Conservation (phyloP, 1,140 invertebrate genomes). For the Leptinotarsa defecta region DNA sequence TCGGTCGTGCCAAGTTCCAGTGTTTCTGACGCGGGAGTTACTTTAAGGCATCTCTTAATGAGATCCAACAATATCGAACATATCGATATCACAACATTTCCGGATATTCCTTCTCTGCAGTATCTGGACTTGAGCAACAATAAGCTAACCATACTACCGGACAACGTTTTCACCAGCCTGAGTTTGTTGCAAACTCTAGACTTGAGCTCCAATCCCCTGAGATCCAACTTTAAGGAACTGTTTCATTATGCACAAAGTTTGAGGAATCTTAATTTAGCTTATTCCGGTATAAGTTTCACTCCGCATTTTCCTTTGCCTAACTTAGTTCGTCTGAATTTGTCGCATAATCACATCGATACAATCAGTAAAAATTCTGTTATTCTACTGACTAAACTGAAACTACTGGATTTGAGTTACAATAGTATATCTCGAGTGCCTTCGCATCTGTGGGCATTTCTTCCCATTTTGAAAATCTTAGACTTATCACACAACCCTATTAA, state of each 20-base stretch:
- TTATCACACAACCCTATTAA: slow-evolving; percentile 54
- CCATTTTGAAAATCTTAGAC: slow-evolving; percentile 51
- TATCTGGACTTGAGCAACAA: slow-evolving; percentile 79
- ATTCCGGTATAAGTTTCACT: slow-evolving; percentile 73
- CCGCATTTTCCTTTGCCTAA: slow-evolving; percentile 74
- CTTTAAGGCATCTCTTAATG: slow-evolving; percentile 75
- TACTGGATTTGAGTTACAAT: slow-evolving; percentile 70
- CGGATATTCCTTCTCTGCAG: slow-evolving; percentile 77
- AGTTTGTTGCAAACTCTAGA: slow-evolving; percentile 77
- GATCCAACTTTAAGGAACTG: slow-evolving; percentile 88
- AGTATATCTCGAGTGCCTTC: slow-evolving; percentile 68
- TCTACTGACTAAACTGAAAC: slow-evolving; percentile 66
- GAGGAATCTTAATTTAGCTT: slow-evolving; percentile 73
- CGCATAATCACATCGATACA: slow-evolving; percentile 70
- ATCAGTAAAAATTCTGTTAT: slow-evolving; percentile 67
- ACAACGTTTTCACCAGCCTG: slow-evolving; percentile 86
- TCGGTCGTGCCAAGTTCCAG: slow-evolving; percentile 73
- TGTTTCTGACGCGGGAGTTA: slow-evolving; percentile 75
- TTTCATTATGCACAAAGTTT: slow-evolving; percentile 84
- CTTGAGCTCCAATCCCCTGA: slow-evolving; percentile 76
- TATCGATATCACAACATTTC: slow-evolving; percentile 87
- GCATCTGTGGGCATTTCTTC: slow-evolving; percentile 59
- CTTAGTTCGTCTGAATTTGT: slow-evolving; percentile 75
- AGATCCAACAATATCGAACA: slow-evolving; percentile 83
- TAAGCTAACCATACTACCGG: slow-evolving; percentile 80